These are phyloP conservation scores for Punctoribates punctum DNA, from an alignment of 2,888 invertebrate genomes.

Conservation along the genomic window DNA sequence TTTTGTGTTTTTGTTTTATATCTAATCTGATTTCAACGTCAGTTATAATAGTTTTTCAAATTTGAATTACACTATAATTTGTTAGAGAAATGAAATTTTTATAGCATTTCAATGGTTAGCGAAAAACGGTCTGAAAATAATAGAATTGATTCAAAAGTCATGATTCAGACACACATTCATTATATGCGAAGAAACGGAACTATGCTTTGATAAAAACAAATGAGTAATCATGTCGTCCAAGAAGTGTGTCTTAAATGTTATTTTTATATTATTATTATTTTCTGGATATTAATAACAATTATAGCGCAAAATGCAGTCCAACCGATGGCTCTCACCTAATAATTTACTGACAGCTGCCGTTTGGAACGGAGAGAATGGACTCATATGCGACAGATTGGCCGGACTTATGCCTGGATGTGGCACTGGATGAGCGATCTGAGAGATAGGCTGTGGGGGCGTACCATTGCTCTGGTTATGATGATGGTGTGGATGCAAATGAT, in stretches of 20 bases:
- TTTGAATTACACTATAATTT: slow-evolving; percentile 27
- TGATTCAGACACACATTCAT: slow-evolving; percentile 19
- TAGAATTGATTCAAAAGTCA: slow-evolving; percentile 16
- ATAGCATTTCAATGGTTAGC: neutral
- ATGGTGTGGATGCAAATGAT: slow-evolving; percentile 27
- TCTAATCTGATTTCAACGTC: slow-evolving; percentile 28
- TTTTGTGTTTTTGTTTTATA: slow-evolving; percentile 15
- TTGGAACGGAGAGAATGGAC: slow-evolving; percentile 50
- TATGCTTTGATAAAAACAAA: slow-evolving; percentile 36
- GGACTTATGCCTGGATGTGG: slow-evolving; percentile 22
- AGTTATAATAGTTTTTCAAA: neutral
- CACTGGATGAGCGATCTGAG: slow-evolving; percentile 27
- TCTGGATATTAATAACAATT: slow-evolving; percentile 16
- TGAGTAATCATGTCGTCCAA: slow-evolving; percentile 37
- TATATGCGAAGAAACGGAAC: slow-evolving; percentile 23
- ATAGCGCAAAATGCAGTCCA: neutral
- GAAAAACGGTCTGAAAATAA: neutral
- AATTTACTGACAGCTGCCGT: slow-evolving; percentile 85
- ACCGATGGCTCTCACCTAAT: slow-evolving; percentile 64
- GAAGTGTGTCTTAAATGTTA: slow-evolving; percentile 30
- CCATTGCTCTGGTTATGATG: slow-evolving; percentile 16
- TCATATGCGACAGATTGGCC: slow-evolving; percentile 25
- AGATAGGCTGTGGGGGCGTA: slow-evolving; percentile 12
- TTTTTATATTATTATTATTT: slow-evolving; percentile 2
- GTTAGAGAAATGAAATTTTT: neutral